Percentiles rank a stretch among this genome's conserved stretches.
Evolutionary conservation across 2,113 vertebrate genomes (phyloP).

Genomic region (Hylia prasina): DNA sequence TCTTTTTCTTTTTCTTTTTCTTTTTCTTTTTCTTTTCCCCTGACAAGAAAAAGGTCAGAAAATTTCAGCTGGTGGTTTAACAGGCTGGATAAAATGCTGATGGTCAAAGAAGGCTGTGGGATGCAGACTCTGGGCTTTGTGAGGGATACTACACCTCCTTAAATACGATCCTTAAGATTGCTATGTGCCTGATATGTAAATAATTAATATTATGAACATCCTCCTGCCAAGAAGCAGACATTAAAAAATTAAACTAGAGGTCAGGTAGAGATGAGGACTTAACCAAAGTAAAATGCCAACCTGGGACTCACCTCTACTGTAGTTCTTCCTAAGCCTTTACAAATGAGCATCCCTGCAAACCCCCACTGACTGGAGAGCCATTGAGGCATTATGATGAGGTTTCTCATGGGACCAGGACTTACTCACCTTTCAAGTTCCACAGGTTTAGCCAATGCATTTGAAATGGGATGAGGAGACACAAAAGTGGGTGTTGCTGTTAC

Average conservation of each 20-base stretch:
- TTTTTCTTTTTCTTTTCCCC: not conserved
- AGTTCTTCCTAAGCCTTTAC: not conserved
- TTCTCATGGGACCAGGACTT: not conserved
- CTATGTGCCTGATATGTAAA: not conserved
- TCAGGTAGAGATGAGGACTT: not conserved
- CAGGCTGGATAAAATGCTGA: not conserved
- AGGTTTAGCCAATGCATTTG: not conserved
- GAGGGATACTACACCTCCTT: not conserved
- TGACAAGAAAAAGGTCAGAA: not conserved
- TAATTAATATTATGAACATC: not conserved
- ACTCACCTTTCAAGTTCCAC: not conserved
- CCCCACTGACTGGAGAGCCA: not conserved
- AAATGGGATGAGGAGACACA: not conserved
- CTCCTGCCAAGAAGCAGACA: not conserved
- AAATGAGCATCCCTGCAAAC: not conserved
- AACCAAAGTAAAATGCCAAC: not conserved
- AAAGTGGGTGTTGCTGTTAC: not conserved
- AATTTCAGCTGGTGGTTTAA: not conserved
- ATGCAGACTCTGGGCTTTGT: not conserved
- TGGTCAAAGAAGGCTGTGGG: not conserved
- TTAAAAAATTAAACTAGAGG: not conserved
- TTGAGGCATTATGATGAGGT: not conserved
- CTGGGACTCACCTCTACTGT: not conserved
- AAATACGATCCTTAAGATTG: not conserved
- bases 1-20: no score